Percentiles rank a stretch among this genome's conserved stretches.
These are phyloP conservation scores for Aphyosemion australe DNA, from an alignment of 2,113 vertebrate genomes.

Conservation along the genomic window DNA sequence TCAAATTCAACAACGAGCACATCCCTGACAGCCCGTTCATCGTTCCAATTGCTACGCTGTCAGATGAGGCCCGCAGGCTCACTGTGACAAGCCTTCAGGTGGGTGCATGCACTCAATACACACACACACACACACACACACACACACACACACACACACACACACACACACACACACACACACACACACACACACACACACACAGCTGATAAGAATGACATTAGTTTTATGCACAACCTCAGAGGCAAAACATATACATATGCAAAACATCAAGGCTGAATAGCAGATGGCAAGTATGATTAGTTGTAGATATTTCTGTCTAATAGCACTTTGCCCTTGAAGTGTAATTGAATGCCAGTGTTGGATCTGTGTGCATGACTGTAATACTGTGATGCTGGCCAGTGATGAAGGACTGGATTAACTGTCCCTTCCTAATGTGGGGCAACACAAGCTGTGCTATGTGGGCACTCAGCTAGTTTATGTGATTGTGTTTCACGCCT, in stretches of 20 bases:
- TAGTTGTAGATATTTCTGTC: slow-evolving; percentile 39
- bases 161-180: too few relatives aligned
- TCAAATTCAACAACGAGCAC: slow-evolving; percentile 98
- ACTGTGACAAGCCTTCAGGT: slow-evolving; percentile 96
- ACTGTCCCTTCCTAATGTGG: slow-evolving; percentile 65
- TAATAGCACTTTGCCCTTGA: slow-evolving; percentile 58
- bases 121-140: background rate
- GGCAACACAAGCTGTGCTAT: slow-evolving; percentile 62
- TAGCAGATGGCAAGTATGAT: slow-evolving; percentile 27
- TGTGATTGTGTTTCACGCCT: slow-evolving; percentile 38
- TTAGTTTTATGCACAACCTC: slow-evolving; percentile 16
- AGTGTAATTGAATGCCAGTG: slow-evolving; percentile 55
- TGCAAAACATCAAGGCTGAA: slow-evolving; percentile 14
- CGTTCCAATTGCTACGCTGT: slow-evolving; percentile 92
- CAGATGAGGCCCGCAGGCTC: slow-evolving; percentile 91
- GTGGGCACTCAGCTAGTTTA: slow-evolving; percentile 35
- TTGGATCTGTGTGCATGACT: slow-evolving; percentile 33
- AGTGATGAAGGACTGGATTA: slow-evolving; percentile 72
- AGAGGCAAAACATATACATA: slow-evolving; percentile 15
- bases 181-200: background rate
- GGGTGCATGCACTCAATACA: background rate
- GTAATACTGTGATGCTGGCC: slow-evolving; percentile 59
- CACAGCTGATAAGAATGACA: slow-evolving; percentile 3
- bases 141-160: too few relatives aligned
- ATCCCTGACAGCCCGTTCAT: slow-evolving; percentile 97